Evolutionary conservation across 2,113 vertebrate genomes (phyloP).

Genomic region (Notechis scutatus): DNA sequence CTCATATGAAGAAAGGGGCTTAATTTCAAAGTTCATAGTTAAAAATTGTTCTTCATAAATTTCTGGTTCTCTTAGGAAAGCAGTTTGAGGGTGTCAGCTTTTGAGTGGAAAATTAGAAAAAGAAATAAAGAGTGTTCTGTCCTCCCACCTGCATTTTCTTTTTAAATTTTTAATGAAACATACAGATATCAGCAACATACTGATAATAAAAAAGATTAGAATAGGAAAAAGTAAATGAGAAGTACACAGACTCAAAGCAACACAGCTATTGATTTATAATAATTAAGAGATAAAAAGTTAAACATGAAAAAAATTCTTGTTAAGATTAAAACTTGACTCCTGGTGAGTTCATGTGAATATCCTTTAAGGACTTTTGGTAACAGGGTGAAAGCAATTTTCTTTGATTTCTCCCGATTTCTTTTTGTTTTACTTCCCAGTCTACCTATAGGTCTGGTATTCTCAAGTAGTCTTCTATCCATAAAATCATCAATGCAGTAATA

Average conservation of each 20-base stretch:
- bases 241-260: background rate
- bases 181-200: background rate
- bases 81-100: background rate
- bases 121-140: background rate
- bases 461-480: background rate
- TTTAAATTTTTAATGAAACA: background rate
- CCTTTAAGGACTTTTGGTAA: background rate
- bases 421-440: background rate
- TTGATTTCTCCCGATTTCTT: background rate
- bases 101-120: background rate
- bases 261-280: background rate
- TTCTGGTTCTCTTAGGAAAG: background rate
- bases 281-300: background rate
- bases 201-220: background rate
- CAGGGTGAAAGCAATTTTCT: background rate
- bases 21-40: background rate
- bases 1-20: background rate
- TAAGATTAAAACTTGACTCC: background rate
- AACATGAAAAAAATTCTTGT: background rate
- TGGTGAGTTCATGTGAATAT: background rate
- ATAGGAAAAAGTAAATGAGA: background rate
- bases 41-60: background rate
- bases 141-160: background rate
- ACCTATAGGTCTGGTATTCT: background rate
- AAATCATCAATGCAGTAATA: background rate